Conservation (phyloP, 2,113 vertebrate species). For the Xenopus borealis region DNA sequence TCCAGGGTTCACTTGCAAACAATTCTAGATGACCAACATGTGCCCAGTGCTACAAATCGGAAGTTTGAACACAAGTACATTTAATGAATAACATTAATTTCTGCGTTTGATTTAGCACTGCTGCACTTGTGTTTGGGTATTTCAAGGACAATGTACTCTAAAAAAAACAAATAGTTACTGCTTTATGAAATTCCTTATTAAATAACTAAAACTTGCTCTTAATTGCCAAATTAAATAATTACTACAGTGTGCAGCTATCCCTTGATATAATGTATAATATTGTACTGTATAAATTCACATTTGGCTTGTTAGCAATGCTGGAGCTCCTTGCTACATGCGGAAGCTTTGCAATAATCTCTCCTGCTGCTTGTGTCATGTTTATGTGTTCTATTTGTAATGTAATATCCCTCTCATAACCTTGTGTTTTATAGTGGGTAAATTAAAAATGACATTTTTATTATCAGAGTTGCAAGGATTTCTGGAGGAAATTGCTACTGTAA, state of each 20-base stretch:
- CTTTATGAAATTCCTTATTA: conserved; percentile 26
- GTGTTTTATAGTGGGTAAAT: conserved; percentile 43
- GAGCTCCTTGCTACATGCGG: conserved; percentile 25
- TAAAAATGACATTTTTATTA: conserved; percentile 46
- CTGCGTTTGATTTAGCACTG: no score
- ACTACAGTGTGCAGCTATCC: background rate
- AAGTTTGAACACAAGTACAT: no score
- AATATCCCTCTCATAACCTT: conserved; percentile 34
- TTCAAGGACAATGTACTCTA: background rate
- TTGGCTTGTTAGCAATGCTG: conserved; percentile 1
- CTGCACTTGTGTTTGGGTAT: no score
- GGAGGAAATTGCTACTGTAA: conserved; percentile 34
- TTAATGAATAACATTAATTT: no score
- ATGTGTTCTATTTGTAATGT: conserved; percentile 40
- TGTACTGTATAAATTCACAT: conserved; percentile 1
- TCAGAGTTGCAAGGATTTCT: conserved; percentile 27
- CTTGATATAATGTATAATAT: background rate
- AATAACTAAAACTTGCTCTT: background rate
- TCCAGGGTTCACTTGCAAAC: no score
- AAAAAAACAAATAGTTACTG: conserved; percentile 17
- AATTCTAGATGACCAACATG: no score
- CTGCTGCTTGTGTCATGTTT: conserved; percentile 31
- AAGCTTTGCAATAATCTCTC: conserved; percentile 16
- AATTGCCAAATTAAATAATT: conserved; percentile 26
- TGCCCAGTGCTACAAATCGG: no score